A percentile compares a stretch with the other conserved stretches of the same genome.
These are phyloP conservation scores for Melanostoma mellinum DNA, from an alignment of 2,888 invertebrate genomes.

Conservation along the genomic window DNA sequence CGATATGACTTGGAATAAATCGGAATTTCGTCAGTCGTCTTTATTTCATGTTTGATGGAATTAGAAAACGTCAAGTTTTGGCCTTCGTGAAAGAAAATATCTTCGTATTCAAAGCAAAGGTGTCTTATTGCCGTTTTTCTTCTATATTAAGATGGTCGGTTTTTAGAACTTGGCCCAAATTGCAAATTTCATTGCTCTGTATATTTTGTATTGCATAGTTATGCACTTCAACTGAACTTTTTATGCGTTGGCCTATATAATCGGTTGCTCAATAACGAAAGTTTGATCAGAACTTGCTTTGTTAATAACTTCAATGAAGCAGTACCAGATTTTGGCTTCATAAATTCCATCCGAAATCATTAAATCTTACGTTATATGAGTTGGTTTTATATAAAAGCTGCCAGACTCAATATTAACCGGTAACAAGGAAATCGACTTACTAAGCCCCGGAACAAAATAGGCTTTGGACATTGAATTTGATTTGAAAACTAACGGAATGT, in stretches of 20 bases:
- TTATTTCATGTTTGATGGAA: too few relatives aligned
- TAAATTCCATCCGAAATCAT: constrained; percentile 52
- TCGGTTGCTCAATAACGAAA: constrained; percentile 50
- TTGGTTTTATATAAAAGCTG: constrained; percentile 4
- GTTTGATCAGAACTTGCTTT: constrained; percentile 24
- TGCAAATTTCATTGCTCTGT: background rate
- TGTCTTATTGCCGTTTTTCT: constrained; percentile 30
- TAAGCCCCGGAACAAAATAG: background rate
- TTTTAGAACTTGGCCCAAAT: constrained; percentile 11
- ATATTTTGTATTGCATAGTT: constrained; percentile 26
- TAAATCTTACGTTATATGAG: constrained; percentile 8
- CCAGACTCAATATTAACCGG: constrained; percentile 9
- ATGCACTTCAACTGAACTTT: constrained; percentile 22
- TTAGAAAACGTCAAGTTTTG: too few relatives aligned
- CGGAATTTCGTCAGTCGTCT: too few relatives aligned
- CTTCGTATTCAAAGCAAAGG: background rate
- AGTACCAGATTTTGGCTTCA: constrained; percentile 34
- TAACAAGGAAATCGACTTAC: constrained; percentile 1
- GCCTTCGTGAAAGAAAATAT: too few relatives aligned
- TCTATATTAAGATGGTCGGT: constrained; percentile 43
- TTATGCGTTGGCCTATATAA: constrained; percentile 27
- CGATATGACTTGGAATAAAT: too few relatives aligned
- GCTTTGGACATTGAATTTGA: background rate
- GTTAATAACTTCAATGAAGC: constrained; percentile 15
- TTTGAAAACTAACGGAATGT: constrained; percentile 3